Conservation (phyloP, 2,113 vertebrate genomes). For the Tylochromis polylepis region DNA sequence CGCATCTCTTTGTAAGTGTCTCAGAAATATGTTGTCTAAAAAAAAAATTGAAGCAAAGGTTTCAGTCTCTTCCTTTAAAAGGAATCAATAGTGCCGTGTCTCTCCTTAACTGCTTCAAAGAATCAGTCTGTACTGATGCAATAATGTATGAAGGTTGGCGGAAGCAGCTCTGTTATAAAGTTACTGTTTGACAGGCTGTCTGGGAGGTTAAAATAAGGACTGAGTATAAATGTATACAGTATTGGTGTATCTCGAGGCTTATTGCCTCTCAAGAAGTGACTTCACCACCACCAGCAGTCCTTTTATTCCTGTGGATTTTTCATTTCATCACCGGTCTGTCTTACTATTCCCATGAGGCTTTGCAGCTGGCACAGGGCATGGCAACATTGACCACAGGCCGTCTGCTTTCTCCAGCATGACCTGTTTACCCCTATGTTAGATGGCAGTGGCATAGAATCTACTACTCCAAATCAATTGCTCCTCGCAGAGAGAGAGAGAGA, state of each 20-base stretch:
- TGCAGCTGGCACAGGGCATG: neutral
- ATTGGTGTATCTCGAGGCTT: neutral
- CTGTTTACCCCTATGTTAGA: constrained; percentile 34
- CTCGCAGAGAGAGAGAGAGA: neutral
- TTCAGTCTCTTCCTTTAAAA: constrained; percentile 44
- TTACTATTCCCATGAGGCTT: constrained; percentile 13
- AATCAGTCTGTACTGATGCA: constrained; percentile 36
- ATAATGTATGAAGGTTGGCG: constrained; percentile 49
- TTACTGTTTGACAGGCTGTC: constrained; percentile 44
- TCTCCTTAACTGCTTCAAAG: constrained; percentile 44
- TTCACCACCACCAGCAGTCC: neutral
- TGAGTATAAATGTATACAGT: constrained; percentile 7
- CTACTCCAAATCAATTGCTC: constrained; percentile 40
- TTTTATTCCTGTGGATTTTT: neutral
- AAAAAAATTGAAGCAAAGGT: neutral
- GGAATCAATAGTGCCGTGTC: constrained; percentile 53
- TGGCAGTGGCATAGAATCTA: constrained; percentile 16
- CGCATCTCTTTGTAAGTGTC: neutral
- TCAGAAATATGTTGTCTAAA: constrained; percentile 36
- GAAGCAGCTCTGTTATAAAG: constrained; percentile 37
- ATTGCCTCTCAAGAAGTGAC: constrained; percentile 19
- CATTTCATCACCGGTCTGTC: neutral
- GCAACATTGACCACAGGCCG: constrained; percentile 26
- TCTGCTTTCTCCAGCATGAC: constrained; percentile 23
- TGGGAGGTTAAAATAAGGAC: constrained; percentile 23